Evolutionary conservation across 2,113 vertebrate genomes (phyloP).

Genomic region (Nibea albiflora): DNA sequence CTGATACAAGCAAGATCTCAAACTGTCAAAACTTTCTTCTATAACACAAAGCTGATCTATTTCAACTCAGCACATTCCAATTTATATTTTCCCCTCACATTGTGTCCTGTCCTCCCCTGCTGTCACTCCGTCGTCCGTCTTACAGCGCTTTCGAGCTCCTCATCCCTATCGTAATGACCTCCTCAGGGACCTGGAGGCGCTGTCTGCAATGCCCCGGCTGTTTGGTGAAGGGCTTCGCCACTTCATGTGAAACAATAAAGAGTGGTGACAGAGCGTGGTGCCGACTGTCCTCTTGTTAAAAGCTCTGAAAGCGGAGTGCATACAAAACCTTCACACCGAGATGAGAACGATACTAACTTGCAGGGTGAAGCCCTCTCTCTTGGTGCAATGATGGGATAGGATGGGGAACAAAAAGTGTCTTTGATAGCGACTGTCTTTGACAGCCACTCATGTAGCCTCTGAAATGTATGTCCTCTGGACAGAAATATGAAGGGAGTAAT

Average conservation of each 20-base stretch:
- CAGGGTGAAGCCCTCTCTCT: slow-evolving; percentile 57
- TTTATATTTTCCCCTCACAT: slow-evolving; percentile 64
- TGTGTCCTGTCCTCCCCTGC: slow-evolving; percentile 64
- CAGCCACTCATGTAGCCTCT: neutral
- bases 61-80: slow-evolving; percentile 70
- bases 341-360: slow-evolving; percentile 69
- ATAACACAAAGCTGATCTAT: slow-evolving; percentile 57
- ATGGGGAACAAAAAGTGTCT: slow-evolving; percentile 39
- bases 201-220: slow-evolving; percentile 68
- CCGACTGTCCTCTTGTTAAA: slow-evolving; percentile 68
- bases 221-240: slow-evolving; percentile 68
- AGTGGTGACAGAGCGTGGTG: slow-evolving; percentile 59
- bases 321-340: slow-evolving; percentile 55
- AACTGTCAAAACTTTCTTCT: slow-evolving; percentile 66
- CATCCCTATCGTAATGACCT: slow-evolving; percentile 83
- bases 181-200: slow-evolving; percentile 77
- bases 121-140: slow-evolving; percentile 74
- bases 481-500: slow-evolving; percentile 8
- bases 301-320: slow-evolving; percentile 48
- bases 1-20: slow-evolving; percentile 53
- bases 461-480: slow-evolving; percentile 11
- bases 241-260: slow-evolving; percentile 74
- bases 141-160: slow-evolving; percentile 67
- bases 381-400: slow-evolving; percentile 25
- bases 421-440: slow-evolving; percentile 29